Conservation (phyloP, 2,888 invertebrate genomes). For the Clivina fossor region DNA sequence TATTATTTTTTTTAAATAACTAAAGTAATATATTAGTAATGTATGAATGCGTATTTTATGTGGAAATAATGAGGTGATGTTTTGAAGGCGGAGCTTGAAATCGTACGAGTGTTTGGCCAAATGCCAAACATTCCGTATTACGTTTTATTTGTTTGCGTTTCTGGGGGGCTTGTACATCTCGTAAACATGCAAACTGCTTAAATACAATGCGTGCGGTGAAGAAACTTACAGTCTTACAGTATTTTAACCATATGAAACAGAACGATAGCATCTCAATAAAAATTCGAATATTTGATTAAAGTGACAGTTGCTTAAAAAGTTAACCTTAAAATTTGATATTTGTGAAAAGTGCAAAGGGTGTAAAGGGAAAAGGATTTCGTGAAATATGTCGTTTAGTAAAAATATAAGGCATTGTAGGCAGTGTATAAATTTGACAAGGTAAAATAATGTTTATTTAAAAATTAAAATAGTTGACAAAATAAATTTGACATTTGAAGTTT, state of each 20-base stretch:
- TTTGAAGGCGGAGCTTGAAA: conserved; percentile 33
- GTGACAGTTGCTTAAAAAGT: background rate
- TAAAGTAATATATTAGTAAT: too few relatives aligned
- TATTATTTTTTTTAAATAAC: too few relatives aligned
- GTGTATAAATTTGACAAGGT: conserved; percentile 47
- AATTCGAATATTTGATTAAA: background rate
- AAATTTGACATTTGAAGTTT: conserved; percentile 11
- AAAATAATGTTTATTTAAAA: conserved; percentile 28
- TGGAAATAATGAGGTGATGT: conserved; percentile 34
- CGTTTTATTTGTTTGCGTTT: conserved; percentile 4
- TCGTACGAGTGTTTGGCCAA: conserved; percentile 32
- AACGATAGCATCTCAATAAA: background rate
- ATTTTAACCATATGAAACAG: too few relatives aligned
- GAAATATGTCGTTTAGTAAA: conserved; percentile 50
- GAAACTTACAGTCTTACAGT: conserved; percentile 12
- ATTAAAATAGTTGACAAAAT: background rate
- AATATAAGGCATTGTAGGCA: conserved; percentile 48
- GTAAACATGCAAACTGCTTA: conserved; percentile 14
- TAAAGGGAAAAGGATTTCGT: too few relatives aligned
- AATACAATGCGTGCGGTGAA: conserved; percentile 14
- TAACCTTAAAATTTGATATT: background rate
- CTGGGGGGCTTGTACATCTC: background rate
- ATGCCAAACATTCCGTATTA: conserved; percentile 4
- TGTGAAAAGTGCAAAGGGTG: background rate
- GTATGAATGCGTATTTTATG: background rate